Conservation (phyloP, 2,113 vertebrate species). For the Perca schrenkii region DNA sequence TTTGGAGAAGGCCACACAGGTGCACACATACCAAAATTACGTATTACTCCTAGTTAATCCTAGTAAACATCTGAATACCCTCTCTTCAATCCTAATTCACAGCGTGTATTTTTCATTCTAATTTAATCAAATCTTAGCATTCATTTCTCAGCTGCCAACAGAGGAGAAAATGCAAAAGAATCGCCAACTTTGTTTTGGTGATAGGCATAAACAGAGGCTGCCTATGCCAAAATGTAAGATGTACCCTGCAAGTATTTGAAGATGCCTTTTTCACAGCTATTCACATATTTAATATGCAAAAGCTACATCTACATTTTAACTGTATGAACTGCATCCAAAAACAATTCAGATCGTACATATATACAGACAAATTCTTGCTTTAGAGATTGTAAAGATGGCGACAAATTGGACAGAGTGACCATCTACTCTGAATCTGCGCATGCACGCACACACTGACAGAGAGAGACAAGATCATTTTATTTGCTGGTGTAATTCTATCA, state of each 20-base stretch:
- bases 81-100: slow-evolving; percentile 5
- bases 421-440: neutral
- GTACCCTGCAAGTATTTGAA: neutral
- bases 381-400: slow-evolving; percentile 14
- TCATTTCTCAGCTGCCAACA: slow-evolving; percentile 29
- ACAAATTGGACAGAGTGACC: slow-evolving; percentile 8
- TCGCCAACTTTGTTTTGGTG: slow-evolving; percentile 33
- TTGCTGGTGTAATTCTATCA: slow-evolving; percentile 65
- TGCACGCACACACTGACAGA: slow-evolving; percentile 20
- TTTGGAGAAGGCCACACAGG: neutral
- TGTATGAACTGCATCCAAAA: slow-evolving; percentile 21
- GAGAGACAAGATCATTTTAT: slow-evolving; percentile 62
- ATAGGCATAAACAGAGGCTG: slow-evolving; percentile 37
- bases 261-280: slow-evolving; percentile 9
- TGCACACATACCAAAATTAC: neutral
- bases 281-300: slow-evolving; percentile 47
- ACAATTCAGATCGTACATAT: neutral
- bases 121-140: slow-evolving; percentile 26
- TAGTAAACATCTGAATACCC: neutral
- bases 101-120: neutral
- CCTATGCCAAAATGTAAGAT: slow-evolving; percentile 23
- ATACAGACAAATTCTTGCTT: slow-evolving; percentile 13
- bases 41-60: neutral
- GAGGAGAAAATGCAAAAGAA: slow-evolving; percentile 25
- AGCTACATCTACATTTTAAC: slow-evolving; percentile 26